phyloP scores from a whole-genome alignment of 2,797 vertebrate genomes.

The Chloroceryle amazona region DNA sequence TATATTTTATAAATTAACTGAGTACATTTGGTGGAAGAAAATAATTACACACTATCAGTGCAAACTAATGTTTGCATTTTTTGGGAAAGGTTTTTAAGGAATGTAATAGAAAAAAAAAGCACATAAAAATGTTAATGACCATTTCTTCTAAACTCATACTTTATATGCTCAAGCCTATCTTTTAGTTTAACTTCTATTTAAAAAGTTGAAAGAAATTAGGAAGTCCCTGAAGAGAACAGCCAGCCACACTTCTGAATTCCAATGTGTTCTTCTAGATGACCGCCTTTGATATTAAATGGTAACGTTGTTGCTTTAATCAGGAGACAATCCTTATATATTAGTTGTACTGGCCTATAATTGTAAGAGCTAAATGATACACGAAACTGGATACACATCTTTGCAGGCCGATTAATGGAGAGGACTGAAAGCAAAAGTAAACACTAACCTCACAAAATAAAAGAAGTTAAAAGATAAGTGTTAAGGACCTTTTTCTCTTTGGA shows the following conservation, averaged over 20 bases:
- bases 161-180: constrained; percentile 26
- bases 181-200: constrained; percentile 63
- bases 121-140: neutral
- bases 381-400: constrained; percentile 80
- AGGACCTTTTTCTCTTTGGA: constrained; percentile 90
- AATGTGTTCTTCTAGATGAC: constrained; percentile 30
- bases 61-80: neutral
- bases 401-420: constrained; percentile 71
- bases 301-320: constrained; percentile 71
- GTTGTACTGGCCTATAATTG: constrained; percentile 72
- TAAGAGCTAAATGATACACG: constrained; percentile 78
- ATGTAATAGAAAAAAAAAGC: neutral
- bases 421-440: constrained; percentile 83
- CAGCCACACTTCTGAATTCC: constrained; percentile 66
- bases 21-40: neutral
- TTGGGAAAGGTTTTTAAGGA: neutral
- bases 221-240: constrained; percentile 57
- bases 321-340: constrained; percentile 74
- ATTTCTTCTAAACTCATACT: constrained; percentile 34
- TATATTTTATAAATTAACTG: neutral
- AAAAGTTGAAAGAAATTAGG: constrained; percentile 48
- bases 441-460: constrained; percentile 81
- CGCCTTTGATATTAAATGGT: constrained; percentile 68
- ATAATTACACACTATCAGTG: neutral
- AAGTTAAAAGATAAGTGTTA: constrained; percentile 84